Evolutionary conservation across 2,888 invertebrate species (phyloP).

Genomic region (Geophilus truncorum): DNA sequence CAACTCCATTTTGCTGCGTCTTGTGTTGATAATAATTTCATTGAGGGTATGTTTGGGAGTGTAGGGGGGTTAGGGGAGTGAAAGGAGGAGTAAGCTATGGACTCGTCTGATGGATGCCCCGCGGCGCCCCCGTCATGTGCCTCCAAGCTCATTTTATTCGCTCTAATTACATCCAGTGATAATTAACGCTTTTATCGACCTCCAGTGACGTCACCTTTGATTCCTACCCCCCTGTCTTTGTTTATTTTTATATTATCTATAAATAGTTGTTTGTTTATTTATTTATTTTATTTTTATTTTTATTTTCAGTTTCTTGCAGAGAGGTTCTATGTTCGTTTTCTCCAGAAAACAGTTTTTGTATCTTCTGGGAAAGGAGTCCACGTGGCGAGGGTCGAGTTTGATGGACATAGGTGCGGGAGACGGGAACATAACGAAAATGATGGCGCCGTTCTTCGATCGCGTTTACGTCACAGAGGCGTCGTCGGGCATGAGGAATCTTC

Average conservation of each 20-base stretch:
- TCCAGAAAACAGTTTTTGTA: constrained; percentile 72
- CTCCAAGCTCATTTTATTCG: background rate
- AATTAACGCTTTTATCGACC: background rate
- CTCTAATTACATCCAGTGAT: background rate
- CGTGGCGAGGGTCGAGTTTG: constrained; percentile 45
- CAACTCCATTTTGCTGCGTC: background rate
- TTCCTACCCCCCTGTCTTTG: background rate
- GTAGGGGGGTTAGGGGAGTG: background rate
- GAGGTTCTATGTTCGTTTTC: constrained; percentile 96
- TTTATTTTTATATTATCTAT: background rate
- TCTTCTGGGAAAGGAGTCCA: constrained; percentile 54
- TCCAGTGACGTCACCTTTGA: background rate
- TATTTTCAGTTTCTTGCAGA: constrained; percentile 64
- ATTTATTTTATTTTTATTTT: constrained; percentile 8
- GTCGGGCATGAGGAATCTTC: constrained; percentile 74
- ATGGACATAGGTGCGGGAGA: constrained; percentile 94
- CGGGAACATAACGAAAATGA: constrained; percentile 80
- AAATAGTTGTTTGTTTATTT: background rate
- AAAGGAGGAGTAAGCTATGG: background rate
- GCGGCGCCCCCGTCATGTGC: background rate
- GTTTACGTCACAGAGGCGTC: constrained; percentile 91
- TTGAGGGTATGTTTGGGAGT: no score
- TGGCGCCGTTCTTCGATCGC: constrained; percentile 66
- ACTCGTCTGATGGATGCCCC: background rate
- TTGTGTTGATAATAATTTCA: background rate